phyloP scores from a whole-genome alignment of 2,888 invertebrate genomes.

The Drosophila acutilabella region DNA sequence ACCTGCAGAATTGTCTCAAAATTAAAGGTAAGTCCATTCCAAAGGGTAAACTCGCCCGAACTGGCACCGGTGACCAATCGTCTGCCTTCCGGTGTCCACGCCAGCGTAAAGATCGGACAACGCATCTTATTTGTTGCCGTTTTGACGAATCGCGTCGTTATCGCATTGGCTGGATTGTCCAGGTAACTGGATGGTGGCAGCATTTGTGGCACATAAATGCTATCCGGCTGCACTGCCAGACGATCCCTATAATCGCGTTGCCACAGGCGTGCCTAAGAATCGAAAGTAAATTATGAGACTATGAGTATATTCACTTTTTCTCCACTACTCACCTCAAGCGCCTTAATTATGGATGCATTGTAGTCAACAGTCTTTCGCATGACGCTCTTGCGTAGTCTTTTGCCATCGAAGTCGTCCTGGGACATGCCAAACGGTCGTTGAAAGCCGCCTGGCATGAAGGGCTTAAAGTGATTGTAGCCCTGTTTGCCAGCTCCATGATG shows the following conservation, averaged over 20 bases:
- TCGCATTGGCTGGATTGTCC: slow-evolving; percentile 98
- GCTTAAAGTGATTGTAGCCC: slow-evolving; percentile 84
- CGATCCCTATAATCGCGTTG: slow-evolving; percentile 96
- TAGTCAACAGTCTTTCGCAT: slow-evolving; percentile 99
- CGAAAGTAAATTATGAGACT: background rate
- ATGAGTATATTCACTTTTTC: background rate
- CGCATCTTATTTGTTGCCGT: slow-evolving; percentile 99
- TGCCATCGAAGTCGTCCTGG: slow-evolving; percentile 97
- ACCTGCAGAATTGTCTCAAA: slow-evolving; percentile 99
- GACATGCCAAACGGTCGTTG: slow-evolving; percentile 88
- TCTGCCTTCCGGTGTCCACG: slow-evolving; percentile 99
- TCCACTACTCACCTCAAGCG: slow-evolving; percentile 90
- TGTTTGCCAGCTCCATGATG: slow-evolving; percentile 83
- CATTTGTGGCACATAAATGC: slow-evolving; percentile 96
- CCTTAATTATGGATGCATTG: slow-evolving; percentile 96
- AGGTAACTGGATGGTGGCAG: slow-evolving; percentile 97
- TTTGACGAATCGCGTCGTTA: slow-evolving; percentile 97
- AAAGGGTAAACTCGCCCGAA: slow-evolving; percentile 99
- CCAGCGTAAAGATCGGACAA: slow-evolving; percentile 99
- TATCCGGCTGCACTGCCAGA: slow-evolving; percentile 96
- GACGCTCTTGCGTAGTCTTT: slow-evolving; percentile 96
- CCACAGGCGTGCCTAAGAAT: slow-evolving; percentile 93
- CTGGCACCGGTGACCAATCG: slow-evolving; percentile 99
- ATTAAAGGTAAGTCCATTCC: slow-evolving; percentile 99
- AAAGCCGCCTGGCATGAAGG: slow-evolving; percentile 83